A percentile compares a stretch with the other conserved stretches of the same genome.
These are phyloP conservation scores for Ariolimax columbianus DNA, from an alignment of 2,888 invertebrate genomes.

Conservation along the genomic window DNA sequence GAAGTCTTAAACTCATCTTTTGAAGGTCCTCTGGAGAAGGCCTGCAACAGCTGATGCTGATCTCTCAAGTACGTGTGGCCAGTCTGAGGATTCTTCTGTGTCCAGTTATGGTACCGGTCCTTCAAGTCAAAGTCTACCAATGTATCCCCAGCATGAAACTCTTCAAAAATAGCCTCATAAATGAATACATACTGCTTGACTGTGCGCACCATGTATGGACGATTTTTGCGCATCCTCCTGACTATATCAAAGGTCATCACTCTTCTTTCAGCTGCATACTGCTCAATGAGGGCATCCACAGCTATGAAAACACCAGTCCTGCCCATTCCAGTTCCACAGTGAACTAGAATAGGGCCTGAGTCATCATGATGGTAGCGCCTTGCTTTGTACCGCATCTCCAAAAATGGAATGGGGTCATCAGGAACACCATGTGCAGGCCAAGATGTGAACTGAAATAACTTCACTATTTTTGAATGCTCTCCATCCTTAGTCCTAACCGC, in stretches of 20 bases:
- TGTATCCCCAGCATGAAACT: slow-evolving; percentile 71
- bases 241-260: slow-evolving; percentile 69
- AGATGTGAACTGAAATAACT: slow-evolving; percentile 73
- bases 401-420: slow-evolving; percentile 72
- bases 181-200: slow-evolving; percentile 76
- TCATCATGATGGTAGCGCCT: slow-evolving; percentile 60
- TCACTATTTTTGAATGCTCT: slow-evolving; percentile 58
- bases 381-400: slow-evolving; percentile 73
- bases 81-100: slow-evolving; percentile 64
- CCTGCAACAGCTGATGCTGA: slow-evolving; percentile 72
- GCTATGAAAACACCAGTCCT: slow-evolving; percentile 77
- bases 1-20: slow-evolving; percentile 63
- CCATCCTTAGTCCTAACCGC: slow-evolving; percentile 57
- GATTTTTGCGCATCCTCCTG: slow-evolving; percentile 70
- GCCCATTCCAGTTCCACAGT: slow-evolving; percentile 78
- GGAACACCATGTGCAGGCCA: slow-evolving; percentile 78
- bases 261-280: slow-evolving; percentile 72
- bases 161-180: slow-evolving; percentile 77
- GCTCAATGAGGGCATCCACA: slow-evolving; percentile 74
- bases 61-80: slow-evolving; percentile 70
- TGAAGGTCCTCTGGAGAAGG: slow-evolving; percentile 65
- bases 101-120: slow-evolving; percentile 64
- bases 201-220: slow-evolving; percentile 75
- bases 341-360: slow-evolving; percentile 73
- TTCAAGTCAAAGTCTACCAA: slow-evolving; percentile 69